Percentiles rank a stretch among this genome's conserved stretches.
These are phyloP conservation scores for Tachuris rubrigastra DNA, from an alignment of 2,113 vertebrate genomes.

Conservation along the genomic window DNA sequence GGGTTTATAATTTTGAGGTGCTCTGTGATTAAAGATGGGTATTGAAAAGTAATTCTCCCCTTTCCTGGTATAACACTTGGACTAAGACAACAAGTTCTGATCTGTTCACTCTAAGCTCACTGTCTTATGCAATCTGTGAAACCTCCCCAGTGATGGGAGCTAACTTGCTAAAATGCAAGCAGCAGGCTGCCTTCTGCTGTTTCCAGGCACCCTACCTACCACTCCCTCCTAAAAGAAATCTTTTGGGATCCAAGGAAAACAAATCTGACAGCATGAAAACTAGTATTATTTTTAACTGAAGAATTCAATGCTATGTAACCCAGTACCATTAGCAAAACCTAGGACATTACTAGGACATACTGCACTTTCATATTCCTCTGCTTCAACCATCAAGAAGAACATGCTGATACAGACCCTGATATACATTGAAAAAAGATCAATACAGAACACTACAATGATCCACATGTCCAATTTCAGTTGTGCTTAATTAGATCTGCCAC, in stretches of 20 bases:
- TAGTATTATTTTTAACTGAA: not conserved
- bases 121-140: not conserved
- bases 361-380: not conserved
- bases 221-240: not conserved
- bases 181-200: not conserved
- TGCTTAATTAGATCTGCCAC: not conserved
- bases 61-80: not conserved
- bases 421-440: not conserved
- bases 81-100: not conserved
- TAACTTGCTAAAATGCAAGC: conserved; percentile 43
- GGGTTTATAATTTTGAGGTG: not conserved
- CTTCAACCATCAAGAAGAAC: not conserved
- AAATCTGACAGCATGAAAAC: not conserved
- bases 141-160: not conserved
- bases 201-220: not conserved
- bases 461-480: not conserved
- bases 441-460: not conserved
- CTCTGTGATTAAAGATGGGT: not conserved
- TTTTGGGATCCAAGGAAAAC: conserved; percentile 25
- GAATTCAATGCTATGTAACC: not conserved
- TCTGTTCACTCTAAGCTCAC: not conserved
- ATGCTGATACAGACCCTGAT: not conserved
- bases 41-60: not conserved
- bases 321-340: not conserved
- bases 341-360: not conserved